Conservation (phyloP, 2,113 vertebrate genomes). For the Eleginops maclovinus region DNA sequence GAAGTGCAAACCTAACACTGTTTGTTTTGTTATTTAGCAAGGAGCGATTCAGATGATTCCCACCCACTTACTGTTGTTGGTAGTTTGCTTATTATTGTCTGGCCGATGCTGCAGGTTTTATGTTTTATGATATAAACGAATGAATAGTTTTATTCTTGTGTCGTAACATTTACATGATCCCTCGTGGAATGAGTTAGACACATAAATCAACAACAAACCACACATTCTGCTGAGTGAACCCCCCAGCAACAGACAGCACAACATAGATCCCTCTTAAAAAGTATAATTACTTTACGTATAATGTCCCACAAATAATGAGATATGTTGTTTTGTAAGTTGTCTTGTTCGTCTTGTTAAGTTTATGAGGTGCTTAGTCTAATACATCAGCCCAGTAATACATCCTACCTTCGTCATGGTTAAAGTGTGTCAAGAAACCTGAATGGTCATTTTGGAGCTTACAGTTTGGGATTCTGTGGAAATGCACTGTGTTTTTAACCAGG, state of each 20-base stretch:
- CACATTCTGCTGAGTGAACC: background rate
- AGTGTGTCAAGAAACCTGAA: no score
- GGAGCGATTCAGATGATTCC: background rate
- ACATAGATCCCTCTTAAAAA: background rate
- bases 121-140: background rate
- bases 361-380: no score
- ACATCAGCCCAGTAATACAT: no score
- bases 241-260: background rate
- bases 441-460: no score
- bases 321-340: no score
- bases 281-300: background rate
- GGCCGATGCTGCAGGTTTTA: background rate
- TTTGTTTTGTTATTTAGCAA: background rate
- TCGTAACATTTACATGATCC: background rate
- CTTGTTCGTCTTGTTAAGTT: no score
- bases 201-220: background rate
- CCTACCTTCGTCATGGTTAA: no score
- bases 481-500: no score
- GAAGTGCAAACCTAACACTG: background rate
- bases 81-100: background rate
- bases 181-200: background rate
- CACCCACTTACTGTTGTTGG: background rate
- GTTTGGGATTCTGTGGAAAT: no score
- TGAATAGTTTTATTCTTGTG: background rate
- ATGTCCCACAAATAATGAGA: no score